Evolutionary conservation across 2,888 invertebrate species (phyloP), one percentile per base, ranked within the genome.

Genomic region (Hirtodrosophila alboralis): DNA sequence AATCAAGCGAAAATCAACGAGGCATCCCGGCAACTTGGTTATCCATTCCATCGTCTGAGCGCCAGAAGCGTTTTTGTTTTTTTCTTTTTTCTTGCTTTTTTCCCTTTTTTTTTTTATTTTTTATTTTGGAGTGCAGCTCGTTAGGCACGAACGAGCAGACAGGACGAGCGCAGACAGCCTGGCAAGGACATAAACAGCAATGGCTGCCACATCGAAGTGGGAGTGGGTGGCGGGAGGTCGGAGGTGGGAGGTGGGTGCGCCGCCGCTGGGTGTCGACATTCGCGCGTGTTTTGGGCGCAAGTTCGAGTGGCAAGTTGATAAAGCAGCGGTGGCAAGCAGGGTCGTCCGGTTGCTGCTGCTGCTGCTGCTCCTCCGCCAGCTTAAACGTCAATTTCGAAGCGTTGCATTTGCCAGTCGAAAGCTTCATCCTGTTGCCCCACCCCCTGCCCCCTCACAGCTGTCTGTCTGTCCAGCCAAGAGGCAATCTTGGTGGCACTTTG

Each of bases 91-190:
- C 18, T 30, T 30, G 23, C n/a, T 21, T 16, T 27, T 13, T 13
- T 7, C 13, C 4, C 4, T 13, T n/a, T 10, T 37, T 68, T 23
- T 9, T 27, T 28, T n/a, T 10, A 0, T 33, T 49, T 40, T 37
- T 45, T 48, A 47, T 56, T 27, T 48, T 63, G 65, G 65, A 85
- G 83, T 79, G 79, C 79, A 79, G 85, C 85, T 79, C 79, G 79
- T 79, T 79, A 85, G 84, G 79, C 83, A 79, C 79, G 79, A 79
- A 83, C 85, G 79, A 83, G 79, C 83, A 69, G 73, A 62, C 77
- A 76, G 64, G 64, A 75, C 84, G 76, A 70, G 81, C n/a, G n/a
- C 56, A 57, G 68, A 68, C 69, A 63, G 56, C 13, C 49, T 49
- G 62, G 72, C 84, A 79, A 75, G 77, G 83, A 78, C 85, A 85